These are phyloP conservation scores for Phthorimaea operculella DNA, from an alignment of 1,140 invertebrate genomes.

Conservation along the genomic window DNA sequence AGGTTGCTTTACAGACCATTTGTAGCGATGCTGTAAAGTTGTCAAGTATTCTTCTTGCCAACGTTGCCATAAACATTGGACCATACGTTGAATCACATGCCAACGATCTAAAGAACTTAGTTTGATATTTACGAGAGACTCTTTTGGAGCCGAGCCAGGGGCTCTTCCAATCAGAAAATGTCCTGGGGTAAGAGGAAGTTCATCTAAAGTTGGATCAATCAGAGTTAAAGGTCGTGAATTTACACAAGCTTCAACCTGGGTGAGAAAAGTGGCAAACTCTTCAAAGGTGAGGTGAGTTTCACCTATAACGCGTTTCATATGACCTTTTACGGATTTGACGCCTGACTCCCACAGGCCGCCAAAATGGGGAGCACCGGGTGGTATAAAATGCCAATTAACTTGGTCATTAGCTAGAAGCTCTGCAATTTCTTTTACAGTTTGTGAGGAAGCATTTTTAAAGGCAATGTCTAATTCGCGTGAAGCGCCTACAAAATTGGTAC, in stretches of 20 bases:
- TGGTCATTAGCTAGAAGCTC: neutral
- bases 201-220: constrained; percentile 8
- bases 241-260: constrained; percentile 16
- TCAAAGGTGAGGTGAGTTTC: constrained; percentile 10
- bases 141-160: constrained; percentile 1
- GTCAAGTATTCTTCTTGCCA: constrained; percentile 22
- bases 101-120: neutral
- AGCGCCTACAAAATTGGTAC: constrained; percentile 39
- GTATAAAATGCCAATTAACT: constrained; percentile 5
- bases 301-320: constrained; percentile 19
- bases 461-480: constrained; percentile 12
- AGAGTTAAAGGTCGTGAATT: constrained; percentile 15
- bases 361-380: constrained; percentile 26
- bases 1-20: constrained; percentile 11
- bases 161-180: constrained; percentile 25
- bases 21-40: constrained; percentile 7
- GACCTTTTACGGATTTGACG: constrained; percentile 23
- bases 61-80: constrained; percentile 23
- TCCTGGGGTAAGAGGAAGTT: constrained; percentile 24
- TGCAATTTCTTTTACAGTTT: neutral
- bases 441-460: neutral
- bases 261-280: constrained; percentile 12
- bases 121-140: constrained; percentile 3
- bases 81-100: neutral
- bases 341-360: constrained; percentile 32